Percentiles rank a stretch among this genome's conserved stretches.
Conservation (phyloP, 1,140 invertebrate genomes). For the Drosophila tropicalis region DNA sequence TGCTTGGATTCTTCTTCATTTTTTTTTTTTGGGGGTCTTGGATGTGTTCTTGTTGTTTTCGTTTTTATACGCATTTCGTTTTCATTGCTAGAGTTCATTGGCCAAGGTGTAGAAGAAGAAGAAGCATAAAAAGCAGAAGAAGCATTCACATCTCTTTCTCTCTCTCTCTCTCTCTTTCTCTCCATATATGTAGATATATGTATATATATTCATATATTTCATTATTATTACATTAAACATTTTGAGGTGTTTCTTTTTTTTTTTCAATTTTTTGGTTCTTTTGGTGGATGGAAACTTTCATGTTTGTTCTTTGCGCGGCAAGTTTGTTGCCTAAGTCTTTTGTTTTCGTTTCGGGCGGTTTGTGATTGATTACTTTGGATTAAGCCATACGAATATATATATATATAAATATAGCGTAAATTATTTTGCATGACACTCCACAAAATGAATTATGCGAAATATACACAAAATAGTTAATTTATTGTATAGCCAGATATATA, state of each 20-base stretch:
- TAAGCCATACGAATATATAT: conserved; percentile 45
- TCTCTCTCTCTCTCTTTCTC: conserved; percentile 18
- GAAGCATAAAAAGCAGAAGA: conserved; percentile 30
- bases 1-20: conserved; percentile 52
- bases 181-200: not conserved
- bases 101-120: conserved; percentile 34
- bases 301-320: conserved; percentile 17
- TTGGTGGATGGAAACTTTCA: conserved; percentile 31
- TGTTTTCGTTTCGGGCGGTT: conserved; percentile 45
- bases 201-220: conserved; percentile 12
- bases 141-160: conserved; percentile 47
- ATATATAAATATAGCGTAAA: conserved; percentile 49
- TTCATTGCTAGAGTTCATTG: conserved; percentile 81
- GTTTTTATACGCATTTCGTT: conserved; percentile 79
- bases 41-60: conserved; percentile 73
- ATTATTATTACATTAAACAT: conserved; percentile 51
- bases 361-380: conserved; percentile 71
- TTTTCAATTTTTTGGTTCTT: not conserved
- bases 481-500: not conserved
- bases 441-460: conserved; percentile 27
- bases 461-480: conserved; percentile 51
- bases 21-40: conserved; percentile 5
- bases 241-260: conserved; percentile 25
- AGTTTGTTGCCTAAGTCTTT: conserved; percentile 75
- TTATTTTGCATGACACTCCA: conserved; percentile 75